These are phyloP conservation scores for Entomobrya multifasciata DNA, from an alignment of 2,888 invertebrate genomes.

Conservation along the genomic window DNA sequence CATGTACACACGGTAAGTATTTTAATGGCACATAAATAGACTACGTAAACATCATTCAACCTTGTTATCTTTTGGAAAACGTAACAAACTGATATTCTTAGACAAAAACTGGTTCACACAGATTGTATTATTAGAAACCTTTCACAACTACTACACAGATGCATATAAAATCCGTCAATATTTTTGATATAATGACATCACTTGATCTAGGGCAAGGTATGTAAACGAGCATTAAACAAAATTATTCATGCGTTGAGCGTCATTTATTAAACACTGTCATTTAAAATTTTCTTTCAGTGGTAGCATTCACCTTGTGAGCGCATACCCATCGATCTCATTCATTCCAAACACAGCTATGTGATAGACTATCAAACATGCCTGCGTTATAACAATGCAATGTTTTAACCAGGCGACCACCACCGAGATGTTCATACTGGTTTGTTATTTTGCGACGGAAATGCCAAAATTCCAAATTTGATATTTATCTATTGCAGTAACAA, in stretches of 20 bases:
- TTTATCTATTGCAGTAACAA: neutral
- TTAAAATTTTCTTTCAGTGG: neutral
- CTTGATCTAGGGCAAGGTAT: neutral
- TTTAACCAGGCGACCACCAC: conserved; percentile 66
- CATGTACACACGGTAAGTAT: neutral
- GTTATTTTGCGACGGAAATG: conserved; percentile 13
- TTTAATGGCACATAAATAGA: conserved; percentile 57
- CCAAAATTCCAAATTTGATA: neutral
- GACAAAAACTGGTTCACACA: too few species aligned
- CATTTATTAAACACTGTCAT: neutral
- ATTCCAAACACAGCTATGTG: neutral
- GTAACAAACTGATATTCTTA: too few species aligned
- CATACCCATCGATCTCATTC: neutral
- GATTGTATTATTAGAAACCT: too few species aligned
- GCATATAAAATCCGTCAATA: too few species aligned
- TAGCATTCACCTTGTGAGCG: neutral
- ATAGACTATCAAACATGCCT: neutral
- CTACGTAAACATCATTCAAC: conserved; percentile 6
- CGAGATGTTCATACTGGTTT: neutral
- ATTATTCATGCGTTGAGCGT: neutral
- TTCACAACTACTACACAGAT: too few species aligned
- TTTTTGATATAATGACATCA: too few species aligned
- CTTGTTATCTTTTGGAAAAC: too few species aligned
- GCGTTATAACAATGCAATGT: neutral
- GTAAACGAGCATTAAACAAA: neutral